Base-by-base conservation (phyloP, 2,113 vertebrate genomes). In the Stomatorhinus ivindoensis region DNA sequence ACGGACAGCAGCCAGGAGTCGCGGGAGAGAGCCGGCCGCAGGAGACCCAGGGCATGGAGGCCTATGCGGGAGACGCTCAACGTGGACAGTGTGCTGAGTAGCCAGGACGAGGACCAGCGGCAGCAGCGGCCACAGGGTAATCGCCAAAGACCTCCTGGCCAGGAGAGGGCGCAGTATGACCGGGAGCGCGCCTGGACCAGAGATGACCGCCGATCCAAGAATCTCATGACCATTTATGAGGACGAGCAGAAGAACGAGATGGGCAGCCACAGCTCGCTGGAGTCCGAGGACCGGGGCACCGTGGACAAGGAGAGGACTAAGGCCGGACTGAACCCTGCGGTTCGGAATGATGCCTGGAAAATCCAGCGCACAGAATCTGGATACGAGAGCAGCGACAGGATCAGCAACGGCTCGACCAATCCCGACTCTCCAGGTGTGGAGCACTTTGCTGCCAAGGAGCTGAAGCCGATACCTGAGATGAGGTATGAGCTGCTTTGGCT, bases 141-240 rank as follows among this genome's bases (percentile, higher is more conserved):
- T 10, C 94, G 93, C 73, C 96, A 95, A 73, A 96, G 94, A 89
- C 87, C 94, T 31, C 89, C 92, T 61, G 94, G 92, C 69, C 90
- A 90, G 2, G 92, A 91, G 88, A 95, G 94, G 87, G 91, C 95
- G 0, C 96, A 94, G 13, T 91, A 93, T 0, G 94, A 95, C 85
- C 91, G 89, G 90, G 93, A 95, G 50, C 93, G 82, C 44, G 91
- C 91, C 0, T 95, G 96, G 95, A 91, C 94, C 0, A 94, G 94
- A 73, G 97, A 97, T 76, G 97, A 94, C n/a, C 93, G 93, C n/a
- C 96, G 96, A 91, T 96, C 95, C 19, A 98, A 97, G 92, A 95
- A 95, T 86, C 94, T 99, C 69, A 96, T 97, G 97, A 99, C 98
- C 53, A 99, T 99, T 80, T 99, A 98, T 24, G 98, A 99, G 94